A percentile compares a stretch with the other conserved stretches of the same genome.
phyloP scores from a whole-genome alignment of 92 coral and sea anemone species.

The Umimayanthus chanpuru region DNA sequence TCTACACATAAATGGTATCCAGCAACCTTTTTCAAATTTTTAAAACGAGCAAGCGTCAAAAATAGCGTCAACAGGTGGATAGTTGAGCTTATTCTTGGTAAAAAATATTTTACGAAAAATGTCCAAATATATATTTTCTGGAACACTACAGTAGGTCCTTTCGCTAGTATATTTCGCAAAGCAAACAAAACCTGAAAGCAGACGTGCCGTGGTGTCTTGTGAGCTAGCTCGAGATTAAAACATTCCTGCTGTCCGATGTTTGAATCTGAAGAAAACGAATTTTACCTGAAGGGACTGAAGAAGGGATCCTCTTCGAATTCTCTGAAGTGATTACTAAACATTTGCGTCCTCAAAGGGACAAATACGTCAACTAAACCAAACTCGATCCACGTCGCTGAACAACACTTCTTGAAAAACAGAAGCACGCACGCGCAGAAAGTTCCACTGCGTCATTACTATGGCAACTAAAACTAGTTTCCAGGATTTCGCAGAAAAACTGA shows the following conservation, averaged over 20 bases:
- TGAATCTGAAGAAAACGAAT: neutral
- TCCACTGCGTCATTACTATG: neutral
- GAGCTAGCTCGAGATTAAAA: neutral
- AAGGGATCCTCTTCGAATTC: constrained; percentile 89
- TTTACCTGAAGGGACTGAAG: constrained; percentile 69
- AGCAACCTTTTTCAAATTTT: neutral
- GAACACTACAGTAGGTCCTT: too few relatives aligned
- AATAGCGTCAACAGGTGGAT: neutral
- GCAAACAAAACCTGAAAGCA: too few relatives aligned
- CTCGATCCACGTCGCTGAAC: too few relatives aligned
- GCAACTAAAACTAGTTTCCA: neutral
- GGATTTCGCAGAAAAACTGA: neutral
- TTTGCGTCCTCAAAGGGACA: neutral
- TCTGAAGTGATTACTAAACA: constrained; percentile 42
- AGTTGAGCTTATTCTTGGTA: neutral
- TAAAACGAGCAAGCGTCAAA: neutral
- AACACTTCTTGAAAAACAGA: too few relatives aligned
- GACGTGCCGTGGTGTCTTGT: too few relatives aligned
- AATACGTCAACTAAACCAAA: too few relatives aligned
- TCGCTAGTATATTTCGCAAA: too few relatives aligned
- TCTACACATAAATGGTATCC: too few relatives aligned
- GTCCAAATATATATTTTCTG: neutral
- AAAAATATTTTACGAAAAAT: neutral
- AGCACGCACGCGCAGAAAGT: neutral
- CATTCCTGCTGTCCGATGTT: neutral